Evolutionary conservation across 2,888 invertebrate genomes (phyloP).

Genomic region (Aspidapion aeneum): DNA sequence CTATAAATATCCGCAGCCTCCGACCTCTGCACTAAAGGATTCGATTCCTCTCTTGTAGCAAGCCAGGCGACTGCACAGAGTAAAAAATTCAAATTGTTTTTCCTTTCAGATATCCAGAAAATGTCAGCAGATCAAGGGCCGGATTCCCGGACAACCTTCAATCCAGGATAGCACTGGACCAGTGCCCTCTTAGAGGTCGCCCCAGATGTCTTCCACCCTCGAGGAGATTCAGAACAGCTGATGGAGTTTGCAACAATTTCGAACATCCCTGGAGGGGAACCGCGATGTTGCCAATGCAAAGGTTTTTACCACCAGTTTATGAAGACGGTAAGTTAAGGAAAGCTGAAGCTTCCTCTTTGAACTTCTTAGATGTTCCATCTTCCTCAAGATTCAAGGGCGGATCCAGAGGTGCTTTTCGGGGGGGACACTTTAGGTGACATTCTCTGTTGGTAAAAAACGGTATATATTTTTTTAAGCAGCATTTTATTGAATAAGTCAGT

Average conservation of each 20-base stretch:
- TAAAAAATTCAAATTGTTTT: no score
- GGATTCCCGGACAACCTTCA: constrained; percentile 28
- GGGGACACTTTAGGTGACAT: no score
- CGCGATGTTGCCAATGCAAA: constrained; percentile 75
- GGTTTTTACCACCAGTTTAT: constrained; percentile 78
- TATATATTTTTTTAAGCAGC: no score
- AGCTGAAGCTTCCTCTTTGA: not conserved
- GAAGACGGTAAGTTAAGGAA: constrained; percentile 68
- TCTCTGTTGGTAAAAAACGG: no score
- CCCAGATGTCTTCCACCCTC: constrained; percentile 70
- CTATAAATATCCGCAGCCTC: no score
- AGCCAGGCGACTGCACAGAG: no score
- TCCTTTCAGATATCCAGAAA: constrained; percentile 31
- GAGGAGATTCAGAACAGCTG: constrained; percentile 74
- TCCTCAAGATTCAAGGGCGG: no score
- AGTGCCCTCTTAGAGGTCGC: constrained; percentile 64
- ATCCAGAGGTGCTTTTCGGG: no score
- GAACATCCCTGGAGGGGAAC: constrained; percentile 76
- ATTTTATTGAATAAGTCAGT: no score
- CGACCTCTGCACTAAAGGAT: no score
- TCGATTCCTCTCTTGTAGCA: no score
- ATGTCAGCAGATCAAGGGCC: constrained; percentile 30
- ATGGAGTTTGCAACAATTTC: constrained; percentile 87
- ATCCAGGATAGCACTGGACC: constrained; percentile 31
- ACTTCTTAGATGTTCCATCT: not conserved